phyloP scores from a whole-genome alignment of 1,140 invertebrate species.

The Cydia amplana region DNA sequence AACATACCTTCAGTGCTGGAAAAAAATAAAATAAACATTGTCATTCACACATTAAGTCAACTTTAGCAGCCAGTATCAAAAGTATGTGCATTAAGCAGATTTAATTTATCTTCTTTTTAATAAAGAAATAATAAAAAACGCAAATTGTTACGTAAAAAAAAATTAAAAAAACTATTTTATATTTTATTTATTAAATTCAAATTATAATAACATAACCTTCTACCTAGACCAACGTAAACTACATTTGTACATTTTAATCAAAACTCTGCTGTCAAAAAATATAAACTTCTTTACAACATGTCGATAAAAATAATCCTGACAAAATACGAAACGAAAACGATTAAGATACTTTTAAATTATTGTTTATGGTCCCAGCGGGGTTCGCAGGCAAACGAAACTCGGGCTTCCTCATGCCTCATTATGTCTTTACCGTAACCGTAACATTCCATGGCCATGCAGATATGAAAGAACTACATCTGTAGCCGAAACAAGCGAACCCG shows the following conservation, averaged over 20 bases:
- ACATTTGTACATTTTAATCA: slow-evolving; percentile 9
- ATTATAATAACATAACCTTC: slow-evolving; percentile 16
- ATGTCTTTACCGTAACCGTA: slow-evolving; percentile 35
- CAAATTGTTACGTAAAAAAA: slow-evolving; percentile 34
- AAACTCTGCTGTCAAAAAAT: slow-evolving; percentile 17
- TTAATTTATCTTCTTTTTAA: slow-evolving; percentile 41
- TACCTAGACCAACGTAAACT: slow-evolving; percentile 21
- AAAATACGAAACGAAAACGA: slow-evolving; percentile 21
- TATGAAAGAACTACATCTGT: slow-evolving; percentile 57
- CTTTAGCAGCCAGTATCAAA: slow-evolving; percentile 47
- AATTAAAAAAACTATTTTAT: slow-evolving; percentile 27
- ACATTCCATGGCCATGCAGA: slow-evolving; percentile 69
- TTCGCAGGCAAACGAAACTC: slow-evolving; percentile 49
- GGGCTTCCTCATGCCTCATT: not conserved
- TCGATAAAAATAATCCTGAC: slow-evolving; percentile 11
- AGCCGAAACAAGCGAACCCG: slow-evolving; percentile 58
- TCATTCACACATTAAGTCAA: slow-evolving; percentile 25
- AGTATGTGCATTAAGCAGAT: slow-evolving; percentile 51
- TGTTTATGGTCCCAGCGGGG: slow-evolving; percentile 40
- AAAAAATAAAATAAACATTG: slow-evolving; percentile 33
- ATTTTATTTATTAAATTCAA: not conserved
- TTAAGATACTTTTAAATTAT: slow-evolving; percentile 39
- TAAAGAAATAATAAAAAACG: slow-evolving; percentile 40
- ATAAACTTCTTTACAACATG: not conserved
- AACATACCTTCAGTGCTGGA: slow-evolving; percentile 62